phyloP scores from a whole-genome alignment of 2,797 vertebrate genomes.

The Lophotriccus pileatus region DNA sequence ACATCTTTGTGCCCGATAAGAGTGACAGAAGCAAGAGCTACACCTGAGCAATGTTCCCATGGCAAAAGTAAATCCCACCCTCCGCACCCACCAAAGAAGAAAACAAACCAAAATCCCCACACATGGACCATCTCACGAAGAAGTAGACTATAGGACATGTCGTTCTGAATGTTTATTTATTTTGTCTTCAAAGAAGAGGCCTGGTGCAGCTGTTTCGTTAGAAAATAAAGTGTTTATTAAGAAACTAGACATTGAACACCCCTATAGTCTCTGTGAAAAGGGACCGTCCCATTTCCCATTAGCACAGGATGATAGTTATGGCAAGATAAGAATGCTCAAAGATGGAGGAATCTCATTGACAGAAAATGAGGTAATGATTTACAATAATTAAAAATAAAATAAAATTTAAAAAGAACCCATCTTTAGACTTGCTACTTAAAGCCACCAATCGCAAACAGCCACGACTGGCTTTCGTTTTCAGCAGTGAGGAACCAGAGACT shows the following conservation, averaged over 20 bases:
- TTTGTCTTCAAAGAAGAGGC: conserved; percentile 76
- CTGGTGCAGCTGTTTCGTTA: conserved; percentile 79
- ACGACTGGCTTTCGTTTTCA: conserved; percentile 52
- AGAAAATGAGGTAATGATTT: conserved; percentile 81
- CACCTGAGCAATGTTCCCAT: neutral
- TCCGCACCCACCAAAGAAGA: neutral
- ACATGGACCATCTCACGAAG: neutral
- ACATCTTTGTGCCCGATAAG: neutral
- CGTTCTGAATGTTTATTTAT: conserved; percentile 56
- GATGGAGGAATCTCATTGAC: conserved; percentile 74
- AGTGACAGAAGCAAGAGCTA: conserved; percentile 9
- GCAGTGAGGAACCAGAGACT: conserved; percentile 63
- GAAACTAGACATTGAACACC: conserved; percentile 86
- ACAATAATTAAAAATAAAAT: conserved; percentile 77
- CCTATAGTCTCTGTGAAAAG: conserved; percentile 82
- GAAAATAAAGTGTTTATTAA: conserved; percentile 89
- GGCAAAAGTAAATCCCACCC: neutral
- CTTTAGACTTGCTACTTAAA: conserved; percentile 77
- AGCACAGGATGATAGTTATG: conserved; percentile 79
- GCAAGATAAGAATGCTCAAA: conserved; percentile 72
- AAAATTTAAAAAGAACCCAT: neutral
- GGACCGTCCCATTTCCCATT: conserved; percentile 75
- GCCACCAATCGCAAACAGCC: conserved; percentile 69
- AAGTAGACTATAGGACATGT: conserved; percentile 50
- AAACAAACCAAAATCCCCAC: neutral